Evolutionary conservation across 2,888 invertebrate genomes (phyloP), one percentile per base, ranked within the genome.

Genomic region (Eupelmus urozonus): DNA sequence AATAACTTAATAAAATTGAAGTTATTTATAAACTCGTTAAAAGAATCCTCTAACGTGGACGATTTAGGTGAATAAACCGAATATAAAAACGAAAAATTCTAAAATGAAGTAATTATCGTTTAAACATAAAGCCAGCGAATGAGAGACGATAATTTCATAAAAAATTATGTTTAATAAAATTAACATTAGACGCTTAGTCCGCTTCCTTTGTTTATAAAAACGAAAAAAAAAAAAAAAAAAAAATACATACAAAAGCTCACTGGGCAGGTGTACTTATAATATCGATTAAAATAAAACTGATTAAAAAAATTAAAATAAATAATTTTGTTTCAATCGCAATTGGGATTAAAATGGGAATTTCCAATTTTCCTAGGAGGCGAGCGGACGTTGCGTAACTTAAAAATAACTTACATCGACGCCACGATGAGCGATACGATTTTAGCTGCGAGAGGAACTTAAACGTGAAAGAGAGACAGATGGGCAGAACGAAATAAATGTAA

Each of bases 401-500:
- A 80, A 80, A 80, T 80, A 80, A 80, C 78, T 77, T 77, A 78
- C 71, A 78, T 75, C 62, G 75, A 80, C 60, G 75, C 74, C 74
- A 71, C 66, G 70, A 34, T 74, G 70, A 71, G 71, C 70, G 42
- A 71, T 72, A 71, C 69, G 66, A 63, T 70, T 73, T 80, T 74
- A 80, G 76, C 73, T 77, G 81, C 76, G 76, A 75, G 76, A 73
- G 72, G 63, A 72, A 81, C 83, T 83, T 82, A 82, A 82, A 82
- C 78, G 81, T 81, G 82, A 79, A 71, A 75, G 74, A 76, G 34
- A 75, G 73, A 82, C 27, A 72, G 67, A 76, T 53, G 45, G 72
- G 25, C 9, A 78, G 69, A 78, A 20, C 23, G 69, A 79, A 70
- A 65, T 25, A 66, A 75, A 80, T 66, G 72, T 69, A 69, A 69